Percentiles rank a stretch among this genome's conserved stretches.
Conservation (phyloP, 2,888 invertebrate genomes). For the Eulithis testata region DNA sequence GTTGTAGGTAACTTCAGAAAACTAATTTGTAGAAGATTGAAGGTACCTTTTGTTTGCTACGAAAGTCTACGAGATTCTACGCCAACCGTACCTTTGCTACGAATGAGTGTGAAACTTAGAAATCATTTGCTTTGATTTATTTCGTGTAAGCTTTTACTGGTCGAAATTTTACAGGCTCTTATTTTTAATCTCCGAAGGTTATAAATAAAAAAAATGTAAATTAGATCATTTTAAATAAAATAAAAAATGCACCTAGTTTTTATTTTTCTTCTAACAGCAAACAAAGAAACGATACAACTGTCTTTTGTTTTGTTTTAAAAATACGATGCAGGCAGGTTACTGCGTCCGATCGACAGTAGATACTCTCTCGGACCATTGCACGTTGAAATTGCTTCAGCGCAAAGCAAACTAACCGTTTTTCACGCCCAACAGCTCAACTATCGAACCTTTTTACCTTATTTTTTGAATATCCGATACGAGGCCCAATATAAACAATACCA, state of each 20-base stretch:
- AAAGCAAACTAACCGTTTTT: conserved; percentile 60
- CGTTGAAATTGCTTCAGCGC: conserved; percentile 55
- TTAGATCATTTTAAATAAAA: too few species aligned
- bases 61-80: conserved; percentile 35
- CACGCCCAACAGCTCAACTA: conserved; percentile 51
- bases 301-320: not conserved
- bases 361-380: conserved; percentile 58
- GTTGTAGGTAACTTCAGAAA: conserved; percentile 49
- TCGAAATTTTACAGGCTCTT: too few species aligned
- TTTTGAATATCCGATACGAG: conserved; percentile 49
- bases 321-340: conserved; percentile 42
- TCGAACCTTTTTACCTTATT: conserved; percentile 41
- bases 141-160: too few species aligned
- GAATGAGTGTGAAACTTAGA: not conserved
- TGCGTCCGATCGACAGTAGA: conserved; percentile 26
- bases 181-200: too few species aligned
- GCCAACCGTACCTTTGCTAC: conserved; percentile 6
- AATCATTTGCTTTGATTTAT: too few species aligned
- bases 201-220: too few species aligned
- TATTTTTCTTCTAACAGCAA: not conserved
- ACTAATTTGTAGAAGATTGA: conserved; percentile 53
- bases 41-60: conserved; percentile 45
- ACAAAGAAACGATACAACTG: not conserved
- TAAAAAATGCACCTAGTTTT: too few species aligned
- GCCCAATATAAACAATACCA: conserved; percentile 44